Percentiles rank a stretch among this genome's conserved stretches.
phyloP scores from a whole-genome alignment of 2,888 invertebrate genomes.

The Neoaliturus tenellus region DNA sequence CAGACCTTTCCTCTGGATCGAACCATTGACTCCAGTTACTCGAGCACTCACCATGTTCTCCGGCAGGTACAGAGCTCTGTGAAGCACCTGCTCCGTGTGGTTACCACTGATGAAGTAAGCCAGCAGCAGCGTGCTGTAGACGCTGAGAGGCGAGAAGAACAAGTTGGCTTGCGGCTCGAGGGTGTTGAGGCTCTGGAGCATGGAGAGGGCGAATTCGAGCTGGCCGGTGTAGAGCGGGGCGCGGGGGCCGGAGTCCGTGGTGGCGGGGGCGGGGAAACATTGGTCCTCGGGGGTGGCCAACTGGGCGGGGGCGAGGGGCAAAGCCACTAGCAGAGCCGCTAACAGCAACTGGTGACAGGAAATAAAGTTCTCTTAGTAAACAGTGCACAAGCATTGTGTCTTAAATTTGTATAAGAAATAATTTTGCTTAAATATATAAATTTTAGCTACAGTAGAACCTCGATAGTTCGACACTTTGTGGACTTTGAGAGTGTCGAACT shows the following conservation, averaged over 20 bases:
- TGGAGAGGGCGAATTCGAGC: constrained; percentile 82
- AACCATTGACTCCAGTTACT: no score
- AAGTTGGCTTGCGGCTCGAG: constrained; percentile 83
- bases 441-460: no score
- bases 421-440: no score
- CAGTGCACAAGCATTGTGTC: no score
- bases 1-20: no score
- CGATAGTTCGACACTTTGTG: no score
- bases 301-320: constrained; percentile 68
- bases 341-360: neutral
- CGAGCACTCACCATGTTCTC: constrained; percentile 74
- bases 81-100: constrained; percentile 81
- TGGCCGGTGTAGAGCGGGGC: constrained; percentile 77
- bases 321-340: neutral
- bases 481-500: no score
- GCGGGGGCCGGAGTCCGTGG: no score
- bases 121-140: constrained; percentile 86
- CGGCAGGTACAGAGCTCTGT: constrained; percentile 78
- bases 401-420: no score
- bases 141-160: constrained; percentile 93
- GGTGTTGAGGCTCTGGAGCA: constrained; percentile 81
- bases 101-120: constrained; percentile 87
- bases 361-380: no score
- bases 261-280: constrained; percentile 67
- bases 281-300: constrained; percentile 74